Conservation (phyloP, 2,113 vertebrate species). For the Eclectus roratus region DNA sequence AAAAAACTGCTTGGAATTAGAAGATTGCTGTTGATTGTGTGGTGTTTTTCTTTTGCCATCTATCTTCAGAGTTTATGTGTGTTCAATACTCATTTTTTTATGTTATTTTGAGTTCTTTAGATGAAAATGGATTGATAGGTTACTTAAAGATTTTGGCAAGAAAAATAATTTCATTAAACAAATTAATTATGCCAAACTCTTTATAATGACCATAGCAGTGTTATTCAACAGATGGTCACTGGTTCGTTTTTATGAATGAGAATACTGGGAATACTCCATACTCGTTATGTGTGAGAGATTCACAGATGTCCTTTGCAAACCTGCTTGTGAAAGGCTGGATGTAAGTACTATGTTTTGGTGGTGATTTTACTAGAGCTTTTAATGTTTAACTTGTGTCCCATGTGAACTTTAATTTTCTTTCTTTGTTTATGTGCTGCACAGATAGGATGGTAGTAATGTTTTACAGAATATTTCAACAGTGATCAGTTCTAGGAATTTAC, state of each 20-base stretch:
- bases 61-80: neutral
- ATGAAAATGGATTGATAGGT: neutral
- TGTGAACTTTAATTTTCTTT: neutral
- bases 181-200: slow-evolving; percentile 1
- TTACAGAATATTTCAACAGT: neutral
- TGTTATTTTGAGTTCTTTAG: slow-evolving; percentile 4
- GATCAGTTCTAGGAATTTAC: neutral
- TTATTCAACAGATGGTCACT: slow-evolving; percentile 56
- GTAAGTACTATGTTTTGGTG: slow-evolving; percentile 36
- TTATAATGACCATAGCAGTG: slow-evolving; percentile 11
- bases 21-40: neutral
- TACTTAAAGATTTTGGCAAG: slow-evolving; percentile 37
- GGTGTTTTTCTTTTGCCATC: neutral
- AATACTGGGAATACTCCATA: slow-evolving; percentile 48
- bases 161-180: neutral
- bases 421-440: neutral
- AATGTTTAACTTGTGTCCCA: neutral
- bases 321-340: slow-evolving; percentile 39
- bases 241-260: slow-evolving; percentile 58
- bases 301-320: slow-evolving; percentile 58
- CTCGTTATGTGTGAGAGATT: slow-evolving; percentile 10
- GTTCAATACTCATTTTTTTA: neutral
- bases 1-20: neutral
- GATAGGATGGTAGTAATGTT: neutral
- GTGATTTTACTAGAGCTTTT: neutral